A percentile compares a stretch with the other conserved stretches of the same genome.
Conservation (phyloP, 2,888 invertebrate species). For the Heliconius erato region DNA sequence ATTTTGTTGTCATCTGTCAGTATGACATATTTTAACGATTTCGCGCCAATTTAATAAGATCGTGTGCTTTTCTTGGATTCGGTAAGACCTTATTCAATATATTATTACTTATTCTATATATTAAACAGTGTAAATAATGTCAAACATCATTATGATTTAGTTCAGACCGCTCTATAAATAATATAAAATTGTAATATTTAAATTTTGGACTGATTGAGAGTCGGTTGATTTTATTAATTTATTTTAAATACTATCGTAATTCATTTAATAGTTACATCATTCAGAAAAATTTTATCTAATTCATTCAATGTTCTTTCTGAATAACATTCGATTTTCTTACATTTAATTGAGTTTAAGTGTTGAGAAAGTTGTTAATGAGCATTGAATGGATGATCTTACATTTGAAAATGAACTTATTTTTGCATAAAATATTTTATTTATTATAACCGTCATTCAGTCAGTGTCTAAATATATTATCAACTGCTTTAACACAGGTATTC, state of each 20-base stretch:
- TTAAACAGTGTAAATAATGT: slow-evolving; percentile 13
- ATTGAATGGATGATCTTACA: background rate
- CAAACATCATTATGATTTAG: slow-evolving; percentile 17
- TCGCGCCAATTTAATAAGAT: background rate
- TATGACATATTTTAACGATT: background rate
- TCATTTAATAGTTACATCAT: too few relatives aligned
- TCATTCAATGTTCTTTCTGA: background rate
- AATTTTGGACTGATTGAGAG: slow-evolving; percentile 8
- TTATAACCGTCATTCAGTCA: background rate
- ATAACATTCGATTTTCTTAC: slow-evolving; percentile 20
- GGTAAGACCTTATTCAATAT: background rate
- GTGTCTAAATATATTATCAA: slow-evolving; percentile 3
- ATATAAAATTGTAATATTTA: background rate
- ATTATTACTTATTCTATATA: background rate
- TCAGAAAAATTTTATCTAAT: too few relatives aligned
- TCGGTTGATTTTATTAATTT: background rate
- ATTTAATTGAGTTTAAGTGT: slow-evolving; percentile 30
- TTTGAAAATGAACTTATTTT: background rate
- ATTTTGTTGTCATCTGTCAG: background rate
- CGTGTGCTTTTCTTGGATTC: background rate
- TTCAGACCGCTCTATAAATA: background rate
- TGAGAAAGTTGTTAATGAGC: slow-evolving; percentile 6
- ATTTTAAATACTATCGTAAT: background rate
- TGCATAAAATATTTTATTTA: background rate
- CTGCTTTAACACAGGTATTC: background rate